Conservation (phyloP, 2,888 invertebrate genomes). For the Zele albiditarsus region DNA sequence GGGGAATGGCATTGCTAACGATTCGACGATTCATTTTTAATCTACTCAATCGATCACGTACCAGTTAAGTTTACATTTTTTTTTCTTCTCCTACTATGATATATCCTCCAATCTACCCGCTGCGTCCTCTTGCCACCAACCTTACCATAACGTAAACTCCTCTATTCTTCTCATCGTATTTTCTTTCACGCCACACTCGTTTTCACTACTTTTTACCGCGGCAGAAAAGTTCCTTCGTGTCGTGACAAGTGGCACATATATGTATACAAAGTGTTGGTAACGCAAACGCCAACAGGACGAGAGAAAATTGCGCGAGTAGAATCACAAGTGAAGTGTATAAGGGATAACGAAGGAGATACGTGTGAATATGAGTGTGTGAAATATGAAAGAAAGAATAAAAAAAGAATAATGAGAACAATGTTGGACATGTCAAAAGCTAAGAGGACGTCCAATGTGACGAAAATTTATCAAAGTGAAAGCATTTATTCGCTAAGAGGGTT, state of each 20-base stretch:
- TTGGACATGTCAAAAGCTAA: slow-evolving; percentile 22
- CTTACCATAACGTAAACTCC: neutral
- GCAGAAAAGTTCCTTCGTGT: neutral
- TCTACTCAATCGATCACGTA: slow-evolving; percentile 2
- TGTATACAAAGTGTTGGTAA: neutral
- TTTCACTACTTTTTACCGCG: neutral
- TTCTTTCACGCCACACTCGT: neutral
- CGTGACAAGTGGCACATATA: neutral
- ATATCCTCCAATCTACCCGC: neutral
- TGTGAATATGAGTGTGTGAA: neutral
- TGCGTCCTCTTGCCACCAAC: neutral
- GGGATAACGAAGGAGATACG: neutral
- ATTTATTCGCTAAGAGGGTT: slow-evolving; percentile 53
- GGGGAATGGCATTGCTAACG: neutral
- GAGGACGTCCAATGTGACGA: slow-evolving; percentile 39
- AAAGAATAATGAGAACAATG: slow-evolving; percentile 41
- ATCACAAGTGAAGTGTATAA: neutral
- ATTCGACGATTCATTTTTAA: neutral
- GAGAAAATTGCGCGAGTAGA: neutral
- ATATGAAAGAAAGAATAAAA: slow-evolving; percentile 13
- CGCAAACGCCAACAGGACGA: neutral
- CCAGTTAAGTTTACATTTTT: slow-evolving; percentile 5
- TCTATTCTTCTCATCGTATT: neutral
- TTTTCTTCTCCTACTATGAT: neutral
- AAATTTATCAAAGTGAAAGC: slow-evolving; percentile 53